Evolutionary conservation across 2,888 invertebrate species (phyloP).

Genomic region (Charanyca ferruginea): DNA sequence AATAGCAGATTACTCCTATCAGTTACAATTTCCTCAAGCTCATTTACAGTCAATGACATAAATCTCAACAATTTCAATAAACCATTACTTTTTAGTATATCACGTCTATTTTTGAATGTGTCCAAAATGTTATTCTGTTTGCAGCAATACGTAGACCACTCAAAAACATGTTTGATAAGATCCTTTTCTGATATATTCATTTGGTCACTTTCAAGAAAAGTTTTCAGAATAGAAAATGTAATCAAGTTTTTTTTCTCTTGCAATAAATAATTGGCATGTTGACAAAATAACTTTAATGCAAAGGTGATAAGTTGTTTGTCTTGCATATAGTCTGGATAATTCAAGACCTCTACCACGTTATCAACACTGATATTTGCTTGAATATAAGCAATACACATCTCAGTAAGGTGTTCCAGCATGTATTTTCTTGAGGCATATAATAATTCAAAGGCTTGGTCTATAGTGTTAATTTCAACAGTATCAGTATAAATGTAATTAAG

Average conservation of each 20-base stretch:
- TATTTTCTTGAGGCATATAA: conserved; percentile 93
- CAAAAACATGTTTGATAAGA: conserved; percentile 88
- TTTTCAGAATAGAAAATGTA: conserved; percentile 85
- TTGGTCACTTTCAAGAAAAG: conserved; percentile 86
- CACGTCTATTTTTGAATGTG: conserved; percentile 84
- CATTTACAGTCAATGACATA: conserved; percentile 76
- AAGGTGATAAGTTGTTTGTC: conserved; percentile 88
- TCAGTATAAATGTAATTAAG: conserved; percentile 92
- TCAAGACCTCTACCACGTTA: conserved; percentile 91
- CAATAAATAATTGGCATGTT: conserved; percentile 90
- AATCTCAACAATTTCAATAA: conserved; percentile 87
- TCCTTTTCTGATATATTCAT: conserved; percentile 90
- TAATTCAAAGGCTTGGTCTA: conserved; percentile 92
- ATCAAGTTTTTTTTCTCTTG: conserved; percentile 87
- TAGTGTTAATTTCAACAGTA: conserved; percentile 87
- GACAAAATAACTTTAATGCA: conserved; percentile 90
- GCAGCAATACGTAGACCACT: conserved; percentile 91
- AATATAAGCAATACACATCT: conserved; percentile 89
- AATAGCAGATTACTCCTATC: conserved; percentile 80
- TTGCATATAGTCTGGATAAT: conserved; percentile 91
- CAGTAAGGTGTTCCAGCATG: conserved; percentile 89
- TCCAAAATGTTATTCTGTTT: conserved; percentile 79
- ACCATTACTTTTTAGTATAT: conserved; percentile 82
- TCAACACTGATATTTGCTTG: conserved; percentile 89
- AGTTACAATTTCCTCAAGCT: conserved; percentile 80